phyloP scores from a whole-genome alignment of 2,797 vertebrate species.

The Galago senegalensis region DNA sequence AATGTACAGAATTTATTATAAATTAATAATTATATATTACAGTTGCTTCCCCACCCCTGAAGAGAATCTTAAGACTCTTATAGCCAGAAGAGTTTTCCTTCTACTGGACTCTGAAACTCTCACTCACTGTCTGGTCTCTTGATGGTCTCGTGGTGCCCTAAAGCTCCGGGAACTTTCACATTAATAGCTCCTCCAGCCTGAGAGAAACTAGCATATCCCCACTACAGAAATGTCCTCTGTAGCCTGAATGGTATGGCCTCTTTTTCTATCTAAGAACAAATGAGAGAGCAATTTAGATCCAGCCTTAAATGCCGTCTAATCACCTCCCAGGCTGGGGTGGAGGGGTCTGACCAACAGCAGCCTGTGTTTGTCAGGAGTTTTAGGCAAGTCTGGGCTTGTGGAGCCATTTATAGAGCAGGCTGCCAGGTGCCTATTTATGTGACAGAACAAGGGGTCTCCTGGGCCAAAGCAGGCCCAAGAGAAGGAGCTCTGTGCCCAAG shows the following conservation, averaged over 20 bases:
- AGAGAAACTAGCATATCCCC: too few relatives aligned
- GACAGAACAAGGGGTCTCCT: neutral
- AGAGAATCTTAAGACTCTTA: neutral
- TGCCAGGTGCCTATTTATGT: slow-evolving; percentile 60
- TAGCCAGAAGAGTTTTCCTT: neutral
- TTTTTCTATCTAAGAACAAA: neutral
- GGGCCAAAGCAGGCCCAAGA: slow-evolving; percentile 5
- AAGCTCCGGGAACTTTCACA: fast-evolving
- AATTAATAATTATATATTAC: neutral
- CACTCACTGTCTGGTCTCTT: fast-evolving
- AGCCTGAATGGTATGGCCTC: neutral
- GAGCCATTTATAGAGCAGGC: slow-evolving; percentile 54
- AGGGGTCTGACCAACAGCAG: neutral
- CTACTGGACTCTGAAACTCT: too few relatives aligned
- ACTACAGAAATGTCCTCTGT: fast-evolving
- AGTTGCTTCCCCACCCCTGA: too few relatives aligned
- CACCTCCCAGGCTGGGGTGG: neutral
- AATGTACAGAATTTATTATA: neutral
- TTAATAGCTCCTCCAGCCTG: neutral
- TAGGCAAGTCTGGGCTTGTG: slow-evolving; percentile 40
- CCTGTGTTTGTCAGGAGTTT: slow-evolving; percentile 68
- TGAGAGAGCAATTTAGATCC: neutral
- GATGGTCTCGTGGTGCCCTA: neutral
- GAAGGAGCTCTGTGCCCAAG: neutral
- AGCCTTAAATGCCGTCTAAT: fast-evolving